phyloP scores from a whole-genome alignment of 2,113 vertebrate species.

The Ovis aries region DNA sequence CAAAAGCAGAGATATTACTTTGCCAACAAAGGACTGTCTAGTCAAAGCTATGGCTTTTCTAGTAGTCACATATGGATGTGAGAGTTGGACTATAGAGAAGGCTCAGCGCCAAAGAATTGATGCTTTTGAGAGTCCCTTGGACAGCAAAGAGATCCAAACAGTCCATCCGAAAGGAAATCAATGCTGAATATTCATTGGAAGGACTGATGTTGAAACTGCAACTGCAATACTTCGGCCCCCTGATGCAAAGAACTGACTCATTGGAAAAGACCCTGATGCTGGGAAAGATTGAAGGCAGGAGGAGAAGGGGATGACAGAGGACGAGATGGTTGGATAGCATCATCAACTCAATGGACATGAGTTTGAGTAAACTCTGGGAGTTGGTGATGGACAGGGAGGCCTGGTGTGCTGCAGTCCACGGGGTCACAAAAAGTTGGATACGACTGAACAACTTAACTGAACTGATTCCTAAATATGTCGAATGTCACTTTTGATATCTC shows the following conservation, averaged over 20 bases:
- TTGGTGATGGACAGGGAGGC: neutral
- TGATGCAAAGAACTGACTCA: neutral
- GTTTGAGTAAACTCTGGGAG: neutral
- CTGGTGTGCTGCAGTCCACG: neutral
- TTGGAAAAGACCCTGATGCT: neutral
- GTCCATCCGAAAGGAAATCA: neutral
- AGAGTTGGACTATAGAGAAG: neutral
- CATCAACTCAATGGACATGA: neutral
- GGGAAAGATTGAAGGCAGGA: neutral
- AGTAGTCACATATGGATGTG: neutral
- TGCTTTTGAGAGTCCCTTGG: neutral
- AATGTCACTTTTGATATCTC: neutral
- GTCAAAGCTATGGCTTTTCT: neutral
- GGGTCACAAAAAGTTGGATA: neutral
- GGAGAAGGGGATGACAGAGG: neutral
- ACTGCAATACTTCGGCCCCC: neutral
- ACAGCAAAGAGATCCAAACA: neutral
- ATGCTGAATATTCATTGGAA: neutral
- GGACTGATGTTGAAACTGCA: neutral
- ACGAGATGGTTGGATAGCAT: neutral
- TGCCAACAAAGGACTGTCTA: neutral
- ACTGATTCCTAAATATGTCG: neutral
- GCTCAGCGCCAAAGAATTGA: rapidly evolving
- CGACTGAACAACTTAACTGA: neutral
- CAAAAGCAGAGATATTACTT: neutral